These are phyloP conservation scores for Dolichoris vasculosae DNA, from an alignment of 1,140 invertebrate genomes.

Conservation along the genomic window DNA sequence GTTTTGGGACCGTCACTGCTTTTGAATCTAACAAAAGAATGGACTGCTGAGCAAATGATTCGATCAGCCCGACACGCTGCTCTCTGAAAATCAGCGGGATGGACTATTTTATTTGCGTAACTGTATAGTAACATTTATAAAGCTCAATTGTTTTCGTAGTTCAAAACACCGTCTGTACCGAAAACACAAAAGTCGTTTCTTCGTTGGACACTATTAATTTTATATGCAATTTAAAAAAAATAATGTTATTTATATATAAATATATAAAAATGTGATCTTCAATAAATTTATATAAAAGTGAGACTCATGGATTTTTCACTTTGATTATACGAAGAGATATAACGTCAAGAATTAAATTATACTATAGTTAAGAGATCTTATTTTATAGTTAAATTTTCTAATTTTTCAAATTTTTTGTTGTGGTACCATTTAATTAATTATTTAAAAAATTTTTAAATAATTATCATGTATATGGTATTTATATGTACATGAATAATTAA, in stretches of 20 bases:
- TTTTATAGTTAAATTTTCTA: too few relatives aligned
- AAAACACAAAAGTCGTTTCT: too few relatives aligned
- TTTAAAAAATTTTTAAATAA: too few relatives aligned
- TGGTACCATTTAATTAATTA: too few relatives aligned
- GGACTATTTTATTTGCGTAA: not conserved
- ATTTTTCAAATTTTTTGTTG: too few relatives aligned
- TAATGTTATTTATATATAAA: too few relatives aligned
- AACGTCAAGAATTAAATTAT: conserved; percentile 28
- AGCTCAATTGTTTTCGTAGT: not conserved
- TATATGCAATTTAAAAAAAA: too few relatives aligned
- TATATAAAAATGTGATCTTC: too few relatives aligned
- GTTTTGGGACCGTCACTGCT: not conserved
- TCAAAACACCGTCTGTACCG: not conserved
- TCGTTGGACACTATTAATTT: too few relatives aligned
- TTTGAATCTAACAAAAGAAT: not conserved
- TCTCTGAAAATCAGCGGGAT: not conserved
- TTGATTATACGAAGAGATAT: not conserved
- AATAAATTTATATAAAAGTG: not conserved
- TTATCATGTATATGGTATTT: too few relatives aligned
- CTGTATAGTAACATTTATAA: not conserved
- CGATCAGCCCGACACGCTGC: not conserved
- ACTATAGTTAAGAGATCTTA: not conserved
- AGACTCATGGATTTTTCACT: not conserved
- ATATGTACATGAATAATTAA: too few relatives aligned
- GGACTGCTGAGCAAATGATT: conserved; percentile 13